These are phyloP conservation scores for Apamea anceps DNA, from an alignment of 2,888 invertebrate species.

Conservation along the genomic window DNA sequence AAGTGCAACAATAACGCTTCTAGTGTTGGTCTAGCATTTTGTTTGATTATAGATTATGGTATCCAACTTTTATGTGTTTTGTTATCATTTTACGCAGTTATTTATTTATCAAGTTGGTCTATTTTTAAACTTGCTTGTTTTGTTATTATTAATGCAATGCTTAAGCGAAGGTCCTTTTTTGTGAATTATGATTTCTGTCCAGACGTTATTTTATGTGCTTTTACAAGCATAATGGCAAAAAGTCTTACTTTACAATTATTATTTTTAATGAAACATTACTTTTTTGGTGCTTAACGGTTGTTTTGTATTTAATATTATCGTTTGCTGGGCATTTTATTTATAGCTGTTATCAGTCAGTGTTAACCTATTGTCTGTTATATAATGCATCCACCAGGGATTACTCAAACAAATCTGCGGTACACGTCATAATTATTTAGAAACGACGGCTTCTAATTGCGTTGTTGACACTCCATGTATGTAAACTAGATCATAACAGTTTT, in stretches of 20 bases:
- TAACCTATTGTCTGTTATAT: constrained; percentile 23
- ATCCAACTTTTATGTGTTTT: constrained; percentile 2
- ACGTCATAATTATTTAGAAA: background rate
- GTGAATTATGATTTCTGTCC: background rate
- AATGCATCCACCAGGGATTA: constrained; percentile 20
- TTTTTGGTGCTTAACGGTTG: background rate
- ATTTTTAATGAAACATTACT: background rate
- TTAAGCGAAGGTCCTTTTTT: constrained; percentile 25
- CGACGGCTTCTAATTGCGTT: background rate
- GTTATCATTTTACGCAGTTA: constrained; percentile 5
- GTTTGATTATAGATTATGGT: constrained; percentile 6
- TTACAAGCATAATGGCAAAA: background rate
- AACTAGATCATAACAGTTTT: constrained; percentile 10
- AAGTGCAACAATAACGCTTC: background rate
- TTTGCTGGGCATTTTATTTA: constrained; percentile 26
- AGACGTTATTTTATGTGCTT: background rate
- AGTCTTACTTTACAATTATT: background rate
- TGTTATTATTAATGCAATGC: constrained; percentile 17
- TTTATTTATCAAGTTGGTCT: background rate
- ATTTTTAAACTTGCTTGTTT: background rate
- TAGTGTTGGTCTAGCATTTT: background rate
- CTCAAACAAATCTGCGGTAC: background rate
- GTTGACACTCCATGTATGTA: background rate
- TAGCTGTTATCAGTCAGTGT: background rate
- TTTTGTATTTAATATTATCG: constrained; percentile 12